These are phyloP conservation scores for Misgurnus mizolepis DNA, from an alignment of 2,113 vertebrate genomes.

Conservation along the genomic window DNA sequence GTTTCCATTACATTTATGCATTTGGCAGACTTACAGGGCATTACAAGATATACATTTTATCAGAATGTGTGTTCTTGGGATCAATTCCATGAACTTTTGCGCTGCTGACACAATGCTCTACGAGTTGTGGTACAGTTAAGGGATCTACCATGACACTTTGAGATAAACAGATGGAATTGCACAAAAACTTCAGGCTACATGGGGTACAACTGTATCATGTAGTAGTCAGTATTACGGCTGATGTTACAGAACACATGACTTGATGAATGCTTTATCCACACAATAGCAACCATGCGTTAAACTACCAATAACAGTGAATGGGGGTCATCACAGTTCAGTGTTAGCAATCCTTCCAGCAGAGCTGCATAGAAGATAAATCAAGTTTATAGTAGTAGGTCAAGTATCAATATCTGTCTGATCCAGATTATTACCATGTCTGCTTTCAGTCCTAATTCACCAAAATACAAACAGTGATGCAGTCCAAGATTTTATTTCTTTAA, in stretches of 20 bases:
- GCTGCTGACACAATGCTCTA: too few relatives aligned
- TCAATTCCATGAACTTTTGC: too few relatives aligned
- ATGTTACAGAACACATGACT: background rate
- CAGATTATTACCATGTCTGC: conserved; percentile 7
- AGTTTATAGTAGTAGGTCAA: conserved; percentile 28
- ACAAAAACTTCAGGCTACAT: background rate
- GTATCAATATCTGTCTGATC: conserved; percentile 18
- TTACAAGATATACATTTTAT: too few relatives aligned
- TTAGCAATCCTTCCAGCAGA: conserved; percentile 9
- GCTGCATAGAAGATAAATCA: conserved; percentile 1
- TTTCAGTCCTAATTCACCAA: conserved; percentile 13
- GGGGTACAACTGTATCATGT: background rate
- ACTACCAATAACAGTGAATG: conserved; percentile 9
- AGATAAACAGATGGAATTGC: too few relatives aligned
- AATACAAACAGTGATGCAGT: background rate
- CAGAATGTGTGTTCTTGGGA: too few relatives aligned
- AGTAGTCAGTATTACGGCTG: conserved; percentile 7
- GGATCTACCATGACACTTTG: too few relatives aligned
- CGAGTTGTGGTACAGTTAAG: too few relatives aligned
- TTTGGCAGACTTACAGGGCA: too few relatives aligned
- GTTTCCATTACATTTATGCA: too few relatives aligned
- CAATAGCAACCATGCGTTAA: conserved; percentile 20
- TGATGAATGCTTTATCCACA: background rate
- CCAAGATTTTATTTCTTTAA: too few relatives aligned
- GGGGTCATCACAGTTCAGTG: background rate